Base-by-base conservation (phyloP, 2,113 vertebrate genomes). In the Synchiropus splendidus region DNA sequence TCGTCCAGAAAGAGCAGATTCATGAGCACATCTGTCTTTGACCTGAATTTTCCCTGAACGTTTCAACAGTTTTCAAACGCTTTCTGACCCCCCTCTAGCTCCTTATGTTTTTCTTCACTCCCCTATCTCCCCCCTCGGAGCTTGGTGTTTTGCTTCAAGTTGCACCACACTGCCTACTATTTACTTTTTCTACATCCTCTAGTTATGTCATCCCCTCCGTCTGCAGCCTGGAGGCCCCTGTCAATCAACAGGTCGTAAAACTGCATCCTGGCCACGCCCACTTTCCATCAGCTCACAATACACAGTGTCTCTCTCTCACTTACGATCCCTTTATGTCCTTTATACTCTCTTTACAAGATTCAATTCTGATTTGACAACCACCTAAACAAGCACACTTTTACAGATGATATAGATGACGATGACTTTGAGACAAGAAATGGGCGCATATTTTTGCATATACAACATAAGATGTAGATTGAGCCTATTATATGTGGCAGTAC, bases 241-340 rank as follows among this genome's bases (percentile, higher is more conserved):
- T 75, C 71, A 73, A 42, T 77, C 71, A 67, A 8, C 57, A 40
- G 36, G 17, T 39, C 13, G 31, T 72, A 68, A 74, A 76, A 45
- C 32, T 21, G 16, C 55, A 39, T 45, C 58, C 45, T 27, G 6
- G 21, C 21, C 21, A 27, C 21, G 43, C 67, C 59, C 54, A 53
- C 45, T 76, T 76, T 73, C 51, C 64, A 64, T 50, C 47, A 48
- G 32, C 50, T 45, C 33, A 50, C 36, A 36, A n/a, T n/a, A n/a
- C 21, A 27, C 8, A 27, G 21, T 27, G 2, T 27, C 31, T 32
- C 37, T 39, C 11, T 39, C 2, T 39, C 30, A 31, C 6, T 16
- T 16, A 12, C 52, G 17, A 1, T 32, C 15, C 43, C 18, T 12
- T 36, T 30, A 13, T 30, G 15, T n/a, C n/a, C n/a, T n/a, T n/a